phyloP scores from a whole-genome alignment of 2,888 invertebrate species.

The Crioceris asparagi region DNA sequence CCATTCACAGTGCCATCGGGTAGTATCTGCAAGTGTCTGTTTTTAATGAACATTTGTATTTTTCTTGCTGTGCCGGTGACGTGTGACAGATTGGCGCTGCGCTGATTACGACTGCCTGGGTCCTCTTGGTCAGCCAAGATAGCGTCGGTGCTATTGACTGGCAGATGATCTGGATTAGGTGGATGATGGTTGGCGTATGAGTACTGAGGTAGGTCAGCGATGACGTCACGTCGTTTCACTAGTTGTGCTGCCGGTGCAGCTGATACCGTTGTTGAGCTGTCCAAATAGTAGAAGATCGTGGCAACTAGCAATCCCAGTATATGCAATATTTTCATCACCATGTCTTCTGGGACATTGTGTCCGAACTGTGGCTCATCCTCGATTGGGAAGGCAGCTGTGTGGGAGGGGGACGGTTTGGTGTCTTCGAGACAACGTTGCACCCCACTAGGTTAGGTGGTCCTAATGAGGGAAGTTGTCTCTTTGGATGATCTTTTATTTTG shows the following conservation, averaged over 20 bases:
- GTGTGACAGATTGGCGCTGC: constrained; percentile 72
- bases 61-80: constrained; percentile 69
- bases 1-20: constrained; percentile 80
- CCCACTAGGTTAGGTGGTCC: no score
- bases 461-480: no score
- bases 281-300: constrained; percentile 37
- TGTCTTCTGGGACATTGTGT: constrained; percentile 41
- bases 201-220: constrained; percentile 23
- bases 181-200: constrained; percentile 15
- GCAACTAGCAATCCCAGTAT: constrained; percentile 38
- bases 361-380: constrained; percentile 31
- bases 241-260: no score
- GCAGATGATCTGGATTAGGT: constrained; percentile 18
- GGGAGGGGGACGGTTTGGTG: no score
- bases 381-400: constrained; percentile 26
- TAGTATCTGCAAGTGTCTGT: constrained; percentile 70
- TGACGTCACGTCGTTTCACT: no score
- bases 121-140: constrained; percentile 22
- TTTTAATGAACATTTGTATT: constrained; percentile 76
- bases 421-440: no score
- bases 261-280: constrained; percentile 34
- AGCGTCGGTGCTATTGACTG: constrained; percentile 8
- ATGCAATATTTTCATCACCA: constrained; percentile 40
- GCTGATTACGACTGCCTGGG: constrained; percentile 46
- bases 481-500: no score